Evolutionary conservation across 2,113 vertebrate species (phyloP), one percentile per base, ranked within the genome.

Genomic region (Caranx ignobilis): DNA sequence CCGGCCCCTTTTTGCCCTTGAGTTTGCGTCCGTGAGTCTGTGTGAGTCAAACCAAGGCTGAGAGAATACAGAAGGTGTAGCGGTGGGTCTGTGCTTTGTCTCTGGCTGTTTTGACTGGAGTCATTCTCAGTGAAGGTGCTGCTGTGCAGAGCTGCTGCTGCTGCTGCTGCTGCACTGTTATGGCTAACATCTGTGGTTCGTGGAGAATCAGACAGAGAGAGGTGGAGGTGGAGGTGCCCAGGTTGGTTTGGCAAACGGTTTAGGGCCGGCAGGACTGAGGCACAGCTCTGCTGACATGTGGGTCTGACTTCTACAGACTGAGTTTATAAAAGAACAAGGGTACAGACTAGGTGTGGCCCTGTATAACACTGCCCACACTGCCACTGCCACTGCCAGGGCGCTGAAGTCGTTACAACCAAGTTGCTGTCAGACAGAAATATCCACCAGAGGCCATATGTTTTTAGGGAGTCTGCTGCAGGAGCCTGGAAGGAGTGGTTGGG

Each of bases 101-200:
- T 83, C 34, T 11, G 32, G 63, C 62, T 91, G 89, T 91, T 92
- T 85, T 82, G 87, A 9, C 90, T 91, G 55, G 72, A 89, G 63
- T 84, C 76, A 76, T 61, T 59, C 52, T 4, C 2, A 64, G 6
- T 68, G 19, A 71, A 56, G 48, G 50, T 64, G 70, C 80, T 64
- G 70, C 80, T 65, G 64, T 54, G 56, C 16, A 77, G 68, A 45
- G 21, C 3, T 31, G 11, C 26, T 26, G 26, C 26, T 26, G 26
- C 26, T 26, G 26, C 26, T 26, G 26, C 26, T n/a, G 19, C 41
- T 4, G 31, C 54, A 32, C 26, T 88, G 89, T 90, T 91, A 79
- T 89, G 92, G 71, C 89, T 91, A 43, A 81, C 47, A 35, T 66
- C 79, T 64, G 50, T 85, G 79, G 66, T 73, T 83, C 54, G 41